Evolutionary conservation across 2,113 vertebrate species (phyloP), one percentile per base, ranked within the genome.

Genomic region (Lipophrys pholis): DNA sequence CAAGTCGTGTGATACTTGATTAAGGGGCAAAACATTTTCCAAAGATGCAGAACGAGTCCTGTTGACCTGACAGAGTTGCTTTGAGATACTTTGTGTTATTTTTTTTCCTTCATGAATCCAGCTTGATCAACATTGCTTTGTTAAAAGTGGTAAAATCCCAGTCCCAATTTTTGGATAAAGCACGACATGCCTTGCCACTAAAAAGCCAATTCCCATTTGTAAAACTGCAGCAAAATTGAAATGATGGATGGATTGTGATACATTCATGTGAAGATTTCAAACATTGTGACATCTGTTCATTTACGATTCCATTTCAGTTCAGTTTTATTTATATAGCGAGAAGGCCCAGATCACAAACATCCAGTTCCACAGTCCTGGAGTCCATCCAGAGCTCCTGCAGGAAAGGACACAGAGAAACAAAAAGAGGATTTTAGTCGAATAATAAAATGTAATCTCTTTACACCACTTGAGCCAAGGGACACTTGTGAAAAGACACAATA

Each of bases 261-360:
- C 4, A n/a, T 72, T 14, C 73, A 67, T 80, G 52, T 82, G 49
- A 71, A 81, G 59, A 69, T 21, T 54, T 35, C 35, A 69, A 62
- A 11, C 36, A 72, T 1, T 1, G 16, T 41, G 81, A 66, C 53
- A 68, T 62, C 49, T 63, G n/a, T n/a, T n/a, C n/a, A 14, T 42
- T 48, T 8, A 48, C 65, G 39, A 60, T 69, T 17, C 73, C 63
- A 69, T 39, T 80, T 81, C 78, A 63, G 66, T 78, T 61, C 46
- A 3, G 30, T 69, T 46, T 35, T 17, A 48, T 8, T 30, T 2
- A 30, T 30, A 30, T 30, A 30, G 21, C 21, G 4, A 30, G 21
- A 30, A 30, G 21, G 21, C 4, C 21, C 21, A 4, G 21, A 30
- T 30, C 21, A 30, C 21, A 30, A 30, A 30, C 21, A 30, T 30